Conservation (phyloP, 2,113 vertebrate species). For the Nerophis ophidion region DNA sequence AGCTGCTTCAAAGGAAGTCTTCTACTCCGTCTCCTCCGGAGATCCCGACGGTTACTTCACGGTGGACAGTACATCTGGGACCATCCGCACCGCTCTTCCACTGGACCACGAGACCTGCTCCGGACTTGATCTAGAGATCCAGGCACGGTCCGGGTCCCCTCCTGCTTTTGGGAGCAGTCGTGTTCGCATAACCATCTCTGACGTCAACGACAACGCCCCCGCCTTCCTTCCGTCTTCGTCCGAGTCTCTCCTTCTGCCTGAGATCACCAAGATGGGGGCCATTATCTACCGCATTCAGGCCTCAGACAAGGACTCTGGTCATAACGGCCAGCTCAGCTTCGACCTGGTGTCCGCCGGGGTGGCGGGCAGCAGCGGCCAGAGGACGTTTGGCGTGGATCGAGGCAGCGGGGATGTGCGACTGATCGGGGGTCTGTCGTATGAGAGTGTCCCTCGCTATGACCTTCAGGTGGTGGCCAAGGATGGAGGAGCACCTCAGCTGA, state of each 20-base stretch:
- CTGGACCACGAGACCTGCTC: slow-evolving; percentile 86
- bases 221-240: slow-evolving; percentile 78
- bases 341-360: slow-evolving; percentile 74
- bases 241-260: slow-evolving; percentile 83
- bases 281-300: slow-evolving; percentile 83
- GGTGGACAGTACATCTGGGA: slow-evolving; percentile 77
- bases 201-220: slow-evolving; percentile 88
- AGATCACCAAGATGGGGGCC: slow-evolving; percentile 80
- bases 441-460: slow-evolving; percentile 74
- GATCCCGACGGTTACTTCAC: slow-evolving; percentile 88
- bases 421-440: slow-evolving; percentile 71
- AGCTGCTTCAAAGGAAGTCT: slow-evolving; percentile 80
- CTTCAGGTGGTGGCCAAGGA: slow-evolving; percentile 83
- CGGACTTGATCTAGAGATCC: slow-evolving; percentile 80
- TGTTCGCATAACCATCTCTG: slow-evolving; percentile 80
- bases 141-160: slow-evolving; percentile 83
- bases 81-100: slow-evolving; percentile 77
- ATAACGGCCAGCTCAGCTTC: slow-evolving; percentile 84
- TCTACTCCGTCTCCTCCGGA: slow-evolving; percentile 85
- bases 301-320: slow-evolving; percentile 80
- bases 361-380: slow-evolving; percentile 64
- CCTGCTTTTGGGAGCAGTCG: slow-evolving; percentile 81
- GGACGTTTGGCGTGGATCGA: slow-evolving; percentile 81
- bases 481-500: slow-evolving; percentile 79
- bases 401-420: slow-evolving; percentile 80